These are phyloP conservation scores for Leucoma salicis DNA, from an alignment of 2,888 invertebrate genomes.

Conservation along the genomic window DNA sequence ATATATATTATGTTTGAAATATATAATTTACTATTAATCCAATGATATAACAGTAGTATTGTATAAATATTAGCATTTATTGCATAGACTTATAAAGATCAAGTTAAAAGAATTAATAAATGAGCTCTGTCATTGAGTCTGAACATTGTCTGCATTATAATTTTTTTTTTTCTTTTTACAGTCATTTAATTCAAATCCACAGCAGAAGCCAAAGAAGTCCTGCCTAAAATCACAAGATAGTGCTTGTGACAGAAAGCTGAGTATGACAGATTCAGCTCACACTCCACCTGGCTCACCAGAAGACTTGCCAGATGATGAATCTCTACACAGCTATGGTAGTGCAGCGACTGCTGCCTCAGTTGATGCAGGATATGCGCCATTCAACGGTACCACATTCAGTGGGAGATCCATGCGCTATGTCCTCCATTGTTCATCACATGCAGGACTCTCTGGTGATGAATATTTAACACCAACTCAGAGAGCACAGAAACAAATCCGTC, in stretches of 20 bases:
- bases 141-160: not conserved
- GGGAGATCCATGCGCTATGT: slow-evolving; percentile 89
- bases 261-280: slow-evolving; percentile 75
- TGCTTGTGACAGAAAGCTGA: slow-evolving; percentile 59
- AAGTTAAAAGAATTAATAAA: not conserved
- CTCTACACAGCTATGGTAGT: slow-evolving; percentile 90
- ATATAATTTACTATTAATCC: not conserved
- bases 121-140: not conserved
- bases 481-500: slow-evolving; percentile 90
- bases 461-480: slow-evolving; percentile 95
- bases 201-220: slow-evolving; percentile 64
- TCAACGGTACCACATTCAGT: slow-evolving; percentile 87
- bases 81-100: not conserved
- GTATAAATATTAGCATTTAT: not conserved
- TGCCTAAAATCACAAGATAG: slow-evolving; percentile 63
- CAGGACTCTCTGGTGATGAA: slow-evolving; percentile 89
- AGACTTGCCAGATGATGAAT: slow-evolving; percentile 88
- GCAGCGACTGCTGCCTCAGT: slow-evolving; percentile 90
- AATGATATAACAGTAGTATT: not conserved
- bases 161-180: slow-evolving; percentile 45
- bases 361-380: slow-evolving; percentile 91
- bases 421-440: slow-evolving; percentile 91
- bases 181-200: slow-evolving; percentile 71
- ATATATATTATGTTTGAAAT: no score
- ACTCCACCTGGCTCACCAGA: slow-evolving; percentile 85